These are phyloP conservation scores for Oreohelix idahoensis DNA, from an alignment of 1,140 invertebrate species.

Conservation along the genomic window DNA sequence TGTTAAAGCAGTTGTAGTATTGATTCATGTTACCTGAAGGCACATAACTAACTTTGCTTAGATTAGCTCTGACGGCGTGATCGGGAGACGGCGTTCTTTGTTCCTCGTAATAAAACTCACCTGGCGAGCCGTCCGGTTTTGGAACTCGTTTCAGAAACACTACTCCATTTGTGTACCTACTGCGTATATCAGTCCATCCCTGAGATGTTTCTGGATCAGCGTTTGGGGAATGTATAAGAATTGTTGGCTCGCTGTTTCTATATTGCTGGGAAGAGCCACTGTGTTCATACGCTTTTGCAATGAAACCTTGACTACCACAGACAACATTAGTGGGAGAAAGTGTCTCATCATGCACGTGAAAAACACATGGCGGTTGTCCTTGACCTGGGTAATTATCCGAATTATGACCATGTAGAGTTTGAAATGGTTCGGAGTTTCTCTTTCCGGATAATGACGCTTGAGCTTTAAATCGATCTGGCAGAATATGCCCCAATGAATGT, in stretches of 20 bases:
- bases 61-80: not conserved
- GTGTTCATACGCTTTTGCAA: not conserved
- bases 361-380: not conserved
- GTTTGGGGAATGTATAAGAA: constrained; percentile 22
- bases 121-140: constrained; percentile 8
- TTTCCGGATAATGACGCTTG: not conserved
- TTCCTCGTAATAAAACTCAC: constrained; percentile 28
- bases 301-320: constrained; percentile 15
- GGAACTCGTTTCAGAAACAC: constrained; percentile 29
- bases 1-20: constrained; percentile 32
- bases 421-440: constrained; percentile 18
- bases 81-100: not conserved
- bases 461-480: not conserved
- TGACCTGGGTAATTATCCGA: too few species aligned
- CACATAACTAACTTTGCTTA: constrained; percentile 34
- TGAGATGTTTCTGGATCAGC: not conserved
- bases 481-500: constrained; percentile 1
- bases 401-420: not conserved
- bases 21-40: constrained; percentile 34
- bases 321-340: not conserved
- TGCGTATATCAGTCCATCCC: constrained; percentile 1
- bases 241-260: constrained; percentile 25
- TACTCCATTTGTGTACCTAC: not conserved
- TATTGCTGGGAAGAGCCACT: not conserved
- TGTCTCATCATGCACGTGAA: not conserved